Evolutionary conservation across 2,113 vertebrate genomes (phyloP).

Genomic region (Sciurus niger): DNA sequence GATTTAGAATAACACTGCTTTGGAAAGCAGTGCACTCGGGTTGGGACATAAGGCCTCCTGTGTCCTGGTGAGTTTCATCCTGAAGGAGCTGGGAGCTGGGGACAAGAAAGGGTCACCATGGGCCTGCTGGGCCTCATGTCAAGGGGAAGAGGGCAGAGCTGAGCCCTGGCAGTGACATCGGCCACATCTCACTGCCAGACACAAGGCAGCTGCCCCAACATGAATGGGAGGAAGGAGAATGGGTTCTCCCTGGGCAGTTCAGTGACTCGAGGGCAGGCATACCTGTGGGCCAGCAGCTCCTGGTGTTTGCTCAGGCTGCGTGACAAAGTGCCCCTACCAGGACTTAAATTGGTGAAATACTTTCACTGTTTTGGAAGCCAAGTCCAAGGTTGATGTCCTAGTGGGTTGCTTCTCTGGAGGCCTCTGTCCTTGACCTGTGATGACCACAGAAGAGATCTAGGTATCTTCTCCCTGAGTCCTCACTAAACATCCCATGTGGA

Average conservation of each 20-base stretch:
- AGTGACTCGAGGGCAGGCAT: too few relatives aligned
- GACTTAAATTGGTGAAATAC: not conserved
- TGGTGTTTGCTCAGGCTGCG: not conserved
- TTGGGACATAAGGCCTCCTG: not conserved
- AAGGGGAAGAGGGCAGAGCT: not conserved
- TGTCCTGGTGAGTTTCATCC: not conserved
- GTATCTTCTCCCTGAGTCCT: not conserved
- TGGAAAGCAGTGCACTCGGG: not conserved
- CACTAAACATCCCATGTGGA: too few relatives aligned
- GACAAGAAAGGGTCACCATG: not conserved
- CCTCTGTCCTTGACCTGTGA: not conserved
- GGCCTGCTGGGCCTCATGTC: not conserved
- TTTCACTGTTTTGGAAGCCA: not conserved
- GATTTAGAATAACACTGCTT: not conserved
- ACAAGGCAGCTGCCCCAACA: too few relatives aligned
- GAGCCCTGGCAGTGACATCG: not conserved
- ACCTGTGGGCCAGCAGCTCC: not conserved
- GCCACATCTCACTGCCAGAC: not conserved
- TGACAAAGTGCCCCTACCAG: not conserved
- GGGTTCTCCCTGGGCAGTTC: not conserved
- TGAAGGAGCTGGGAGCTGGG: too few relatives aligned
- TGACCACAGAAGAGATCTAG: not conserved
- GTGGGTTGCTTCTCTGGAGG: too few relatives aligned
- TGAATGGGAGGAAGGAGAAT: too few relatives aligned
- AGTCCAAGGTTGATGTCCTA: not conserved